Evolutionary conservation across 2,797 vertebrate genomes (phyloP).

Genomic region (Helarctos malayanus): DNA sequence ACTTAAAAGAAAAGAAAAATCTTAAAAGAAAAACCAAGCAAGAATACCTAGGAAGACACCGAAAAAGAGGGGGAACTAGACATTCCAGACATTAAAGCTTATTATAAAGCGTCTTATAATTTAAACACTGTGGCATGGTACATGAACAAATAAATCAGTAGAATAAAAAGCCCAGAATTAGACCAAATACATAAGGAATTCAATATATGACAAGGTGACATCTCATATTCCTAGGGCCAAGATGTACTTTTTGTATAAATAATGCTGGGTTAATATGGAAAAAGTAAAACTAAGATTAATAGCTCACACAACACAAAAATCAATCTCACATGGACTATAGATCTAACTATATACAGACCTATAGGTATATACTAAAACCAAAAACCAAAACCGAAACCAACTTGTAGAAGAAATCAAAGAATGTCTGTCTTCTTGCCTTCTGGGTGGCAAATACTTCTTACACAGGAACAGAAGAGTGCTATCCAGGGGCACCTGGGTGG

Average conservation of each 20-base stretch:
- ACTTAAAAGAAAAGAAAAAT: not conserved
- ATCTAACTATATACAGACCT: not conserved
- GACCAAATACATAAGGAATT: not conserved
- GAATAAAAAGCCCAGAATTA: not conserved
- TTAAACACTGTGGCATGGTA: not conserved
- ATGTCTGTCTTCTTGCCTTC: not conserved
- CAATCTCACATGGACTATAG: not conserved
- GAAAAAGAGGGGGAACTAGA: not conserved
- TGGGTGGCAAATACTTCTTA: not conserved
- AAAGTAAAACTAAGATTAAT: not conserved
- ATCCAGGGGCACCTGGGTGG: not conserved
- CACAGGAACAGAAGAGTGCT: not conserved
- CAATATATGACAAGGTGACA: not conserved
- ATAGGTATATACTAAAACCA: not conserved
- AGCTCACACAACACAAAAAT: not conserved
- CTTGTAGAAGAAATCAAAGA: not conserved
- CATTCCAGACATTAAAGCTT: not conserved
- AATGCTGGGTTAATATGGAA: not conserved
- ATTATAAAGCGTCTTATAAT: not conserved
- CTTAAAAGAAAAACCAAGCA: not conserved
- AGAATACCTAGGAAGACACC: not conserved
- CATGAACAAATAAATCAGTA: not conserved
- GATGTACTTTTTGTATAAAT: not conserved
- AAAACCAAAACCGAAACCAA: not conserved
- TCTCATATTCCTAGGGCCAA: not conserved